Conservation (phyloP, 2,113 vertebrate genomes). For the Rhinichthys klamathensis region DNA sequence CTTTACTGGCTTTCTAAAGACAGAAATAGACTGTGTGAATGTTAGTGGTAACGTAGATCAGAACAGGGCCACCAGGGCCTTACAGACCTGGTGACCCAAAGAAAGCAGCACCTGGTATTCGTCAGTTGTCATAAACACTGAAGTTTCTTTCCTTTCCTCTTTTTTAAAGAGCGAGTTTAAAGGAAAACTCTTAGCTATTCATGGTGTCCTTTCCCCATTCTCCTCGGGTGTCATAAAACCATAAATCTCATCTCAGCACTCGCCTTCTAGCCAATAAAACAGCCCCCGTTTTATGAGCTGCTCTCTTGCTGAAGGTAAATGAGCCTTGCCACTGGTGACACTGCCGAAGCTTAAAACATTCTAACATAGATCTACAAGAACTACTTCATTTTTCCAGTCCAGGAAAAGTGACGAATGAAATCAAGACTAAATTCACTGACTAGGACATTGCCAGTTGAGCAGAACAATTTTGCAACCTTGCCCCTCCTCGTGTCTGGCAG, state of each 20-base stretch:
- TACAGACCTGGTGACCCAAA: conserved; percentile 49
- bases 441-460: not conserved
- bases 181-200: conserved; percentile 75
- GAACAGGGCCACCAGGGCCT: conserved; percentile 63
- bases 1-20: conserved; percentile 10
- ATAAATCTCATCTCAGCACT: conserved; percentile 77
- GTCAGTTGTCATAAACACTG: conserved; percentile 71
- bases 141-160: conserved; percentile 65
- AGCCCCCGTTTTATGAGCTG: conserved; percentile 64
- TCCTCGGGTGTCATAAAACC: conserved; percentile 76
- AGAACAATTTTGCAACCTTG: not conserved
- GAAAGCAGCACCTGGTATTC: conserved; percentile 74
- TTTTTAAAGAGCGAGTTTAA: conserved; percentile 68
- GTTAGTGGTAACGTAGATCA: conserved; percentile 21
- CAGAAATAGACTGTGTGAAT: conserved; percentile 12
- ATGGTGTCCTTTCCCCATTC: conserved; percentile 66
- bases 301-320: conserved; percentile 63
- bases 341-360: conserved; percentile 31
- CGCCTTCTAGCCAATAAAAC: conserved; percentile 70
- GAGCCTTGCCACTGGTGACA: conserved; percentile 62
- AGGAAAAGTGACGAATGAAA: not conserved
- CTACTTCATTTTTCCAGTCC: not conserved
- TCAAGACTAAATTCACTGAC: not conserved
- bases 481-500: not conserved
- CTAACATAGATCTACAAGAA: conserved; percentile 18